Evolutionary conservation across 1,140 invertebrate genomes (phyloP).

Genomic region (Yoshiicerus persimilis): DNA sequence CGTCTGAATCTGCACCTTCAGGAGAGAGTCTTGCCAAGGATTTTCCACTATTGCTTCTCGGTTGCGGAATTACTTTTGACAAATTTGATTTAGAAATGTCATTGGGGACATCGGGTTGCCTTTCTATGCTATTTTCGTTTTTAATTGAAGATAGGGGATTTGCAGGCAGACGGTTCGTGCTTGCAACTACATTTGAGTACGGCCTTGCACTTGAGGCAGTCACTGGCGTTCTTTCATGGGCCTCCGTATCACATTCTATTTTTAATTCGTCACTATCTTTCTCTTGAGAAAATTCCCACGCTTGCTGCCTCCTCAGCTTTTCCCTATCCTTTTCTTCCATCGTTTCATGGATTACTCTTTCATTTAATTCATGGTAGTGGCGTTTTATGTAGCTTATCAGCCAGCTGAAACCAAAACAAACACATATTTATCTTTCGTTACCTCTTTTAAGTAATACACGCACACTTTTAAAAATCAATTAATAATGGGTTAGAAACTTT

Average conservation of each 20-base stretch:
- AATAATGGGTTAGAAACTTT: no score
- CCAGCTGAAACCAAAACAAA: neutral
- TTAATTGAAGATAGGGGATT: neutral
- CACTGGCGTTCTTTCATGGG: neutral
- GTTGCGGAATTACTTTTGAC: neutral
- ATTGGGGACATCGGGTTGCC: neutral
- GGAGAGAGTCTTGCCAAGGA: constrained; percentile 32
- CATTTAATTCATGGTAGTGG: neutral
- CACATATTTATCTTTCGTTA: neutral
- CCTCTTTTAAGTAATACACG: no score
- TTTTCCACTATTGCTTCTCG: constrained; percentile 15
- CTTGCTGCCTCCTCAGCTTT: neutral
- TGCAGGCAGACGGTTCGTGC: neutral
- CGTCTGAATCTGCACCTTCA: constrained; percentile 35
- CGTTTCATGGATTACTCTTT: neutral
- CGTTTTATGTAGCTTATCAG: neutral
- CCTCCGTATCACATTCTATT: neutral
- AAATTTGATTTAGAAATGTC: neutral
- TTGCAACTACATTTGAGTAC: neutral
- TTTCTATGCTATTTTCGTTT: neutral
- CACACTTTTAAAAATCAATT: no score
- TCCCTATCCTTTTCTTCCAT: neutral
- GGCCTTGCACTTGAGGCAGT: neutral
- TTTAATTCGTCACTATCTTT: neutral
- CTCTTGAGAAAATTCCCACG: neutral